Evolutionary conservation across 2,797 vertebrate species (phyloP), one percentile per base, ranked within the genome.

Genomic region (Sciurus vulgaris): DNA sequence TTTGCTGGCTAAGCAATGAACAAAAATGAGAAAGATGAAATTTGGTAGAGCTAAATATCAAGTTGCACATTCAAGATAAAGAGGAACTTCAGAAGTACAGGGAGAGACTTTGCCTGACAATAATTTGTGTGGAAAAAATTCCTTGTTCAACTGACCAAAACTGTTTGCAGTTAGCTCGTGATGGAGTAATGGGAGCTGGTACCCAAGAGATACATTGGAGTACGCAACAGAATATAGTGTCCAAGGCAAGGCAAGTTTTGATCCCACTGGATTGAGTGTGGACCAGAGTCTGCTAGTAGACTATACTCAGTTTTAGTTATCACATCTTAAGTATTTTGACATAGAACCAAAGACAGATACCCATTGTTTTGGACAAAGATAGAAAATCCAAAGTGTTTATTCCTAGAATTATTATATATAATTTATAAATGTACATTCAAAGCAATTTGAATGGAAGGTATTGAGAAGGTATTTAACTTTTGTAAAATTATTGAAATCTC

Each of bases 21-120:
- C 41, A 86, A 81, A 83, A 94, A 51, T 54, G 38, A 95, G 88
- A 84, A 90, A 59, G 41, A 30, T 47, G n/a, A 89, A 67, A 91
- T 90, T 89, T 76, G 79, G 9, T 67, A 67, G n/a, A 47, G 3
- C 26, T 89, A 87, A 73, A 44, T 95, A 70, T 77, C 28, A 95
- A 93, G 22, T 30, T 28, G 33, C 51, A 0, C 8, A 20, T 6
- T 86, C 20, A 91, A 20, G 14, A 74, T 94, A 22, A 74, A 94
- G 59, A 93, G 47, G 4, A 86, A 54, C 56, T 78, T 79, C 76
- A 30, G 49, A 78, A 89, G 44, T 22, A 35, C 3, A 35, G 30
- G 2, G 51, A 20, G 17, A 35, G 38, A 56, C 1, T 63, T 89
- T 72, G 12, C 26, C 38, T 88, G 74, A 41, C 14, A 49, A 54